Conservation (phyloP, 2,888 invertebrate species). For the Blomia tropicalis region DNA sequence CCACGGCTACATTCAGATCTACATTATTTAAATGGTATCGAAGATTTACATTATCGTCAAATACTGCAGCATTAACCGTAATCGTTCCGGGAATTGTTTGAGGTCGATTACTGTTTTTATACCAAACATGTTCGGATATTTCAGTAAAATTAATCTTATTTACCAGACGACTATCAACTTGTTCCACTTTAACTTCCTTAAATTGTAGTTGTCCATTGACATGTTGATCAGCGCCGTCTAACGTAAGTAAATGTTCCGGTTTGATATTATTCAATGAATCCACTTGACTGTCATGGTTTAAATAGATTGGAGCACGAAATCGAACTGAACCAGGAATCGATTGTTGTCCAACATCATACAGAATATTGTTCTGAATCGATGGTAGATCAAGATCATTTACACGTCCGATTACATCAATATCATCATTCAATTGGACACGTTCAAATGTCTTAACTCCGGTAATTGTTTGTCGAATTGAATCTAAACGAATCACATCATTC, state of each 20-base stretch:
- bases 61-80: not conserved
- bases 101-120: not conserved
- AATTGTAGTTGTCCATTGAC: not conserved
- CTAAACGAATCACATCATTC: not conserved
- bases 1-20: not conserved
- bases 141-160: constrained; percentile 1
- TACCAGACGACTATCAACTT: not conserved
- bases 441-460: constrained; percentile 6
- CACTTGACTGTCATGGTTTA: not conserved
- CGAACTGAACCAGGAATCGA: not conserved
- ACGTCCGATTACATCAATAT: not conserved
- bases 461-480: not conserved
- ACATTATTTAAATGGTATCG: not conserved
- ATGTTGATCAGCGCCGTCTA: not conserved
- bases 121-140: not conserved
- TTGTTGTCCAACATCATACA: not conserved
- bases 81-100: not conserved
- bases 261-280: not conserved
- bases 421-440: not conserved
- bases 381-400: not conserved
- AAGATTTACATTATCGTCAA: not conserved
- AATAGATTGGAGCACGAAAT: not conserved
- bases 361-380: not conserved
- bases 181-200: not conserved
- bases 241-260: not conserved